Evolutionary conservation across 2,113 vertebrate species (phyloP).

Genomic region (Nannospalax galili): DNA sequence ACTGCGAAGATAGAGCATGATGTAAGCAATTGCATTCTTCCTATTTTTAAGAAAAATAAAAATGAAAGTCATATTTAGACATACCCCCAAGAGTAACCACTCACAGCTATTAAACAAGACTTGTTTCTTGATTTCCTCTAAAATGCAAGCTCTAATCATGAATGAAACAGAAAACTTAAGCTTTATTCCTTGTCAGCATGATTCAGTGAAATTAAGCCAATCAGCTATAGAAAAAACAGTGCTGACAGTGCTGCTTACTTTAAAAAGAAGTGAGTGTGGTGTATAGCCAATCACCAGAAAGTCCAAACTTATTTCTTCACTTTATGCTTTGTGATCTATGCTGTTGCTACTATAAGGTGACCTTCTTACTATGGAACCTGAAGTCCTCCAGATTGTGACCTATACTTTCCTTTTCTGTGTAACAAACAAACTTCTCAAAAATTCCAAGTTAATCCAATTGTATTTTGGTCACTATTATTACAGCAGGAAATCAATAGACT

Average conservation of each 20-base stretch:
- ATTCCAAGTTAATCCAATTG: not conserved
- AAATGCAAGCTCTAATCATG: not conserved
- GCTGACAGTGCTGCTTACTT: not conserved
- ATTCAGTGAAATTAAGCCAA: constrained; percentile 31
- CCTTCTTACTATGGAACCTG: not conserved
- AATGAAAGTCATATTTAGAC: not conserved
- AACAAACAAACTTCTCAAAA: not conserved
- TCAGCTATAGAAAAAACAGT: constrained; percentile 16
- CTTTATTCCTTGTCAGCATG: not conserved
- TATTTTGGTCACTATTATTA: not conserved
- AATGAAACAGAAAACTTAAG: constrained; percentile 31
- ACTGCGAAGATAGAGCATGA: not conserved
- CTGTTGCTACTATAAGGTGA: not conserved
- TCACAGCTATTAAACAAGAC: not conserved
- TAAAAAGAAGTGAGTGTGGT: not conserved
- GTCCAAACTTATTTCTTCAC: not conserved
- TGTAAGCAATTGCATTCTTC: not conserved
- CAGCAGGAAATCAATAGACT: not conserved
- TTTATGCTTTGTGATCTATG: not conserved
- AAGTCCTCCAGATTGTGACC: not conserved
- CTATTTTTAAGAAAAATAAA: not conserved
- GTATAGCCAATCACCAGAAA: not conserved
- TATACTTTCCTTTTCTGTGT: not conserved
- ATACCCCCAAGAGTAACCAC: not conserved
- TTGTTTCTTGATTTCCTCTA: not conserved